Evolutionary conservation across 37 sponge, comb jelly and placozoan species (phyloP).

Genomic region (Aphrocallistes beatrix): DNA sequence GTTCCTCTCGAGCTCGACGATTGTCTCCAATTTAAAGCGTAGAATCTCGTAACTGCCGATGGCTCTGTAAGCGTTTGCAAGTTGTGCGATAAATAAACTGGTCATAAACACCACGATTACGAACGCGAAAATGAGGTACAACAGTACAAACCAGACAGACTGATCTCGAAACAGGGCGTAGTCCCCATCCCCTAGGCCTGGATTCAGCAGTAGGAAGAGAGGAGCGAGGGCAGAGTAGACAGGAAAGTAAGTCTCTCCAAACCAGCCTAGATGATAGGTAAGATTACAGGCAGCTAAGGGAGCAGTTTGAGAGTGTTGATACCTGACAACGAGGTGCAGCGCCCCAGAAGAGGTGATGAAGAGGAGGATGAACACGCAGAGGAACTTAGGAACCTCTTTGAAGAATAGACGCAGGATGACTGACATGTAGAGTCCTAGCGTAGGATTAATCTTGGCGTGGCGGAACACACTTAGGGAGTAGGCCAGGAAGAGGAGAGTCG

Average conservation of each 20-base stretch:
- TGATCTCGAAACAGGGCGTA: not conserved
- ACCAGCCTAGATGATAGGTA: not conserved
- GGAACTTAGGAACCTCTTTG: not conserved
- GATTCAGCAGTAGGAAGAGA: not conserved
- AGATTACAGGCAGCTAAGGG: not conserved
- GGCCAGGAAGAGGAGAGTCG: not conserved
- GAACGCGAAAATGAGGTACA: not conserved
- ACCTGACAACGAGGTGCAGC: not conserved
- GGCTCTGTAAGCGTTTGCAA: not conserved
- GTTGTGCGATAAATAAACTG: not conserved
- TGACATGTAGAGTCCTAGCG: slow-evolving; percentile 1
- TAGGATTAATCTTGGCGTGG: slow-evolving; percentile 12
- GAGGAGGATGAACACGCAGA: not conserved
- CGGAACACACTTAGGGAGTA: not conserved
- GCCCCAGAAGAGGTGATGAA: not conserved
- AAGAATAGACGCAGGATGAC: not conserved
- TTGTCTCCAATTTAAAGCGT: not conserved
- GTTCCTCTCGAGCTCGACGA: not conserved
- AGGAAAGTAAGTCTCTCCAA: not conserved
- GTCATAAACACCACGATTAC: not conserved
- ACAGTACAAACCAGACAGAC: not conserved
- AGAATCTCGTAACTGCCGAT: not conserved
- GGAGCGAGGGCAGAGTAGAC: not conserved
- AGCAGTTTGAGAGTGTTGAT: not conserved
- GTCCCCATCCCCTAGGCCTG: not conserved